Evolutionary conservation across 2,113 vertebrate species (phyloP).

Genomic region (Cottus gobio): DNA sequence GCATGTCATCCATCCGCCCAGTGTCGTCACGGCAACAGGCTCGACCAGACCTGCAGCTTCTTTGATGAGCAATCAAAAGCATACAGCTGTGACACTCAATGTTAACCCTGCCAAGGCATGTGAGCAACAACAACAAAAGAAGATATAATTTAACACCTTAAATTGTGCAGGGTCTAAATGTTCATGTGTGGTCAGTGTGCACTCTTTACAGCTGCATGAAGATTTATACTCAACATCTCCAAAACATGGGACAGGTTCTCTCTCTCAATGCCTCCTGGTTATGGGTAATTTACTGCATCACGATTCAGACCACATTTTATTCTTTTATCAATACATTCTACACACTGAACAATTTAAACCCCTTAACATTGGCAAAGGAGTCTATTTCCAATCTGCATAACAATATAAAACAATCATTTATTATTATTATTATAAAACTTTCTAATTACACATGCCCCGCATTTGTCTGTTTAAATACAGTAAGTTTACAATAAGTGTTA

Average conservation of each 20-base stretch:
- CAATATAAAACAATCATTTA: slow-evolving; percentile 75
- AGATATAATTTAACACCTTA: neutral
- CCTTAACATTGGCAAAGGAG: slow-evolving; percentile 31
- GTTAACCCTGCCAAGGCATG: slow-evolving; percentile 44
- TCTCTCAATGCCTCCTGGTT: neutral
- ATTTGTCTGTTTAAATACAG: slow-evolving; percentile 60
- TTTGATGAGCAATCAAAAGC: neutral
- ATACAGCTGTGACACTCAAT: neutral
- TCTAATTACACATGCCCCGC: slow-evolving; percentile 60
- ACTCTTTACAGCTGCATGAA: neutral
- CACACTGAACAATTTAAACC: slow-evolving; percentile 34
- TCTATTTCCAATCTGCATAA: slow-evolving; percentile 51
- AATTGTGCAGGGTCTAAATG: neutral
- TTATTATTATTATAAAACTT: slow-evolving; percentile 72
- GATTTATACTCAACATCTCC: neutral
- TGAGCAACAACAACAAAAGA: neutral
- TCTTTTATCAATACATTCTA: slow-evolving; percentile 60
- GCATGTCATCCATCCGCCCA: neutral
- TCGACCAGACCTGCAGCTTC: neutral
- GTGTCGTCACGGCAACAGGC: slow-evolving; percentile 6
- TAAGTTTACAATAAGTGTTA: slow-evolving; percentile 48
- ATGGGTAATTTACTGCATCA: neutral
- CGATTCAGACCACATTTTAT: slow-evolving; percentile 28
- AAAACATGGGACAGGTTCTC: neutral
- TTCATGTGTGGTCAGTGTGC: neutral